Conservation (phyloP, 1,140 invertebrate genomes). For the Polypedilum vanderplanki region DNA sequence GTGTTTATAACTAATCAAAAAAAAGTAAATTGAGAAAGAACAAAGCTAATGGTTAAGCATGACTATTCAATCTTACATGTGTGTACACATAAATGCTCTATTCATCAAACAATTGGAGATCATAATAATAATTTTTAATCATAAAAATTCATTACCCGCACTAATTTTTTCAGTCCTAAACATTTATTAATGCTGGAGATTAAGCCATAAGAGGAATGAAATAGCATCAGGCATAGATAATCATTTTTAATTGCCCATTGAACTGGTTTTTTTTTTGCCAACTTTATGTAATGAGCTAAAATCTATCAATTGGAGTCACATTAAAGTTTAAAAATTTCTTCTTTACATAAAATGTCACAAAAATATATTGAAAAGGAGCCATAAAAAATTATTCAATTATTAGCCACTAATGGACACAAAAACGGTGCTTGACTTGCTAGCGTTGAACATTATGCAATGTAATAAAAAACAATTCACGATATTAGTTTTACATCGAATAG, state of each 20-base stretch:
- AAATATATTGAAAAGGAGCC: too few relatives aligned
- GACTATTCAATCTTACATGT: background rate
- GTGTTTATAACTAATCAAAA: too few relatives aligned
- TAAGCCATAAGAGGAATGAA: background rate
- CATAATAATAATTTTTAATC: background rate
- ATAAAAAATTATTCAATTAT: conserved; percentile 9
- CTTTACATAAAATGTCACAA: too few relatives aligned
- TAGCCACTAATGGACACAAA: background rate
- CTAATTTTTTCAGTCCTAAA: background rate
- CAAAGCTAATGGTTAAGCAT: too few relatives aligned
- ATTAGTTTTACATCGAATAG: background rate
- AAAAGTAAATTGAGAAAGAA: too few relatives aligned
- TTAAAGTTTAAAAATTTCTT: too few relatives aligned
- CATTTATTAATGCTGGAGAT: background rate
- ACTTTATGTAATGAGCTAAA: too few relatives aligned
- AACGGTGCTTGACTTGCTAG: too few relatives aligned
- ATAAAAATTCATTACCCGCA: conserved; percentile 18
- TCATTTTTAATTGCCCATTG: too few relatives aligned
- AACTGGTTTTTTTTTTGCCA: too few relatives aligned
- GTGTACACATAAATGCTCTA: background rate
- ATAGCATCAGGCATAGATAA: too few relatives aligned
- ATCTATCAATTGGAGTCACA: too few relatives aligned
- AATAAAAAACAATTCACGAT: conserved; percentile 10
- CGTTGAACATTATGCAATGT: background rate
- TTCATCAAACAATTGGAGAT: background rate